A percentile compares a stretch with the other conserved stretches of the same genome.
phyloP scores from a whole-genome alignment of 2,888 invertebrate genomes.

The Apamea monoglypha region DNA sequence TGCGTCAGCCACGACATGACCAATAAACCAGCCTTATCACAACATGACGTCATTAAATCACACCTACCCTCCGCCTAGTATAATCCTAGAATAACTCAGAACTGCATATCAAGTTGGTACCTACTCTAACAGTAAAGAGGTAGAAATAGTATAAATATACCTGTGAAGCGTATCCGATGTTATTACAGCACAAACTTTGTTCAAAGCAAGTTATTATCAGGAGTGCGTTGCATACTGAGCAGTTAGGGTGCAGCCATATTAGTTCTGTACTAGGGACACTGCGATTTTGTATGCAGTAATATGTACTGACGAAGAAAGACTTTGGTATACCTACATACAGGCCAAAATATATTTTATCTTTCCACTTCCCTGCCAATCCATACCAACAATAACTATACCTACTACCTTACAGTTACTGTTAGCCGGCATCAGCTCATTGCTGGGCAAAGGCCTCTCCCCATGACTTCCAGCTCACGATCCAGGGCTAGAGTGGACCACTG shows the following conservation, averaged over 20 bases:
- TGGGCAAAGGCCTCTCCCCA: too few species aligned
- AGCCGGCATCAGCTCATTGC: too few species aligned
- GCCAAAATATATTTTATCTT: neutral
- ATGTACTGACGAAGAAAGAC: neutral
- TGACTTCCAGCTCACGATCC: too few species aligned
- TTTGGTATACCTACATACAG: neutral
- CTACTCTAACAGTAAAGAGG: slow-evolving; percentile 3
- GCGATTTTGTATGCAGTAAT: neutral
- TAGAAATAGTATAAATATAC: slow-evolving; percentile 19
- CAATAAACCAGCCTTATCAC: neutral
- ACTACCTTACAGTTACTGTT: too few species aligned
- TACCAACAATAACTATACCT: neutral
- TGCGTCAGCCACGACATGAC: neutral
- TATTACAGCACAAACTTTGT: slow-evolving; percentile 45
- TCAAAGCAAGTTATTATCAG: slow-evolving; percentile 28
- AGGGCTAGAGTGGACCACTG: too few species aligned
- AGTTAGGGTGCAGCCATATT: neutral
- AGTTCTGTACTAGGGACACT: neutral
- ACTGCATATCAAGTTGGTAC: slow-evolving; percentile 27
- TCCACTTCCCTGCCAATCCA: neutral
- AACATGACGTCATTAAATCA: slow-evolving; percentile 29
- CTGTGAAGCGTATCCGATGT: slow-evolving; percentile 21
- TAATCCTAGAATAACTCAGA: neutral
- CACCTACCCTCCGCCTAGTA: neutral
- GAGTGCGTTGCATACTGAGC: slow-evolving; percentile 33